Percentiles rank a stretch among this genome's conserved stretches.
These are phyloP conservation scores for Calyptommatus sinebrachiatus DNA, from an alignment of 2,113 vertebrate species.

Conservation along the genomic window DNA sequence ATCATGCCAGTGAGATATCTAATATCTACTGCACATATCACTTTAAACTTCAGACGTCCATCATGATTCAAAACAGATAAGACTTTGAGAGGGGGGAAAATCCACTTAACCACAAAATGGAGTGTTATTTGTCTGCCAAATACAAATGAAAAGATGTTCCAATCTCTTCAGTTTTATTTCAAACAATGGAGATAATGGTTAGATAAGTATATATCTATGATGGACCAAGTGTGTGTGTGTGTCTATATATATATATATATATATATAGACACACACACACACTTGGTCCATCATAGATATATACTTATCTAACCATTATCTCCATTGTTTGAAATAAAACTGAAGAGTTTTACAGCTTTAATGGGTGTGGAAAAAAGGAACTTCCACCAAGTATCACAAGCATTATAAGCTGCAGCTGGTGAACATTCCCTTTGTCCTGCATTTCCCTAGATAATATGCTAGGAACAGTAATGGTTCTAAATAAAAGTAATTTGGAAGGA, in stretches of 20 bases:
- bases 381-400: too few species aligned
- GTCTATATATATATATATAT: not conserved
- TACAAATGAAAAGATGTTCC: slow-evolving; percentile 50
- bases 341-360: too few species aligned
- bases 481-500: not conserved
- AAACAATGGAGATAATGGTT: slow-evolving; percentile 43
- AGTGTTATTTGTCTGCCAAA: slow-evolving; percentile 49
- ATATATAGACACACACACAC: too few species aligned
- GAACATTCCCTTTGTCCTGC: too few species aligned
- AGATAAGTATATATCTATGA: slow-evolving; percentile 27
- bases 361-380: too few species aligned
- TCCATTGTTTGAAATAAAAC: too few species aligned
- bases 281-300: too few species aligned
- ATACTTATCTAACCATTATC: too few species aligned
- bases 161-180: slow-evolving; percentile 53
- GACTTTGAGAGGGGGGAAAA: not conserved
- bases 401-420: too few species aligned
- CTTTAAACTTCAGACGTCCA: slow-evolving; percentile 22
- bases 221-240: not conserved
- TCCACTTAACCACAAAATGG: slow-evolving; percentile 56
- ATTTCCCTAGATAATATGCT: too few species aligned
- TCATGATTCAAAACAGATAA: slow-evolving; percentile 35
- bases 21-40: slow-evolving; percentile 20
- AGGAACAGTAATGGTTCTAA: not conserved
- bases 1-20: slow-evolving; percentile 32